Base-by-base conservation (phyloP, 2,797 vertebrate genomes). In the Melanotaenia pygmaea region DNA sequence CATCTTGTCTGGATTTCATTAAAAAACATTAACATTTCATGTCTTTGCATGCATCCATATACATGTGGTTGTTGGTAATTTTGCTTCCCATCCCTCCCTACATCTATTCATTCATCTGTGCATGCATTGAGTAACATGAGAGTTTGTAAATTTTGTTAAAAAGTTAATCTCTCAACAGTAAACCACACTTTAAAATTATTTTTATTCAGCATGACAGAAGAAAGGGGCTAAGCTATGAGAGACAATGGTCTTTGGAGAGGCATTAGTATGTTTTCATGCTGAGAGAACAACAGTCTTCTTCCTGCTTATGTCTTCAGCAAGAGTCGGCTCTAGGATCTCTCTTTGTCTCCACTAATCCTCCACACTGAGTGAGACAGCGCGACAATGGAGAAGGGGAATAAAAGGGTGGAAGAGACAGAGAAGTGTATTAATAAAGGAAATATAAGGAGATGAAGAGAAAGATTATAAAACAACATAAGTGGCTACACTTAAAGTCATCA, bases 271-370 rank as follows among this genome's bases (percentile, higher is more conserved):
- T 80, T 73, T 81, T 70, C 86, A 81, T 74, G 80, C 81, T 82
- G 84, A 63, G 74, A 85, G 59, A 84, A 85, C 81, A 86, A 79
- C 77, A 59, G 77, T 62, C 59, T 79, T 77, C 64, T 37, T 85
- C 67, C 59, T 68, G 70, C 76, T 38, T 59, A 30, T 2, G 67
- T 88, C 76, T 76, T 84, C 61, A 70, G 58, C 3, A 4, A 65
- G 70, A 81, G 63, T 57, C 0, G 6, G 64, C 70, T 77, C 28
- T 68, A 80, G 64, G 54, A 67, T 78, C 70, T 68, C 53, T 86
- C 84, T 90, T 90, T 91, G 90, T 92, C 76, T 88, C 66, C 62
- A n/a, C 66, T 91, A 88, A 89, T 88, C 87, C 88, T 82, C 37
- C 45, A 61, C 13, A 56, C 80, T 30, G 40, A 80, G 60, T 70